Evolutionary conservation across 2,888 invertebrate genomes (phyloP).

Genomic region (Leucozona laternaria): DNA sequence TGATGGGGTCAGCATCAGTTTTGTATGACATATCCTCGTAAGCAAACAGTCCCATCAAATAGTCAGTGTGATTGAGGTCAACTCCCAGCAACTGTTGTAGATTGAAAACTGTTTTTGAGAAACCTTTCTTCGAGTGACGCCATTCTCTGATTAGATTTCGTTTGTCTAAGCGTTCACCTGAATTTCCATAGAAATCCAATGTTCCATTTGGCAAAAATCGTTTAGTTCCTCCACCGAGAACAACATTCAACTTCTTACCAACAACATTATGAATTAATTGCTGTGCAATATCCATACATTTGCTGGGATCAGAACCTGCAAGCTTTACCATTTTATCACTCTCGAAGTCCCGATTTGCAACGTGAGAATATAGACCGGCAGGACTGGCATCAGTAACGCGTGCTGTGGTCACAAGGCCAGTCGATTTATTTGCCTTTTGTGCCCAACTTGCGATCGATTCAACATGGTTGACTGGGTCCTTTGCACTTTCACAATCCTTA

Average conservation of each 20-base stretch:
- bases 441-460: conserved; percentile 89
- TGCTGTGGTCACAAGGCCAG: conserved; percentile 90
- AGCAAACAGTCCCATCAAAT: conserved; percentile 85
- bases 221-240: conserved; percentile 90
- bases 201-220: conserved; percentile 86
- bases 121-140: not conserved
- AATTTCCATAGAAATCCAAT: conserved; percentile 82
- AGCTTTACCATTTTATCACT: conserved; percentile 85
- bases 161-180: conserved; percentile 87
- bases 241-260: conserved; percentile 89
- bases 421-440: conserved; percentile 85
- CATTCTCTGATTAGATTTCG: conserved; percentile 82
- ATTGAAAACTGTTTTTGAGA: conserved; percentile 3
- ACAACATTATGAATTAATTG: conserved; percentile 84
- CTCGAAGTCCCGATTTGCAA: conserved; percentile 89
- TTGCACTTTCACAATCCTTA: conserved; percentile 86
- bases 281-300: conserved; percentile 89
- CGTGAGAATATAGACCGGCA: conserved; percentile 86
- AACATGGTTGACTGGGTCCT: conserved; percentile 86
- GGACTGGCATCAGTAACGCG: conserved; percentile 92
- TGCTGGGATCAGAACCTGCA: conserved; percentile 71
- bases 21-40: not conserved
- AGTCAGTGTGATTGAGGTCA: conserved; percentile 83
- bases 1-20: conserved; percentile 78
- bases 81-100: conserved; percentile 84